phyloP scores from a whole-genome alignment of 2,113 vertebrate genomes.

The Patagioenas fasciata region DNA sequence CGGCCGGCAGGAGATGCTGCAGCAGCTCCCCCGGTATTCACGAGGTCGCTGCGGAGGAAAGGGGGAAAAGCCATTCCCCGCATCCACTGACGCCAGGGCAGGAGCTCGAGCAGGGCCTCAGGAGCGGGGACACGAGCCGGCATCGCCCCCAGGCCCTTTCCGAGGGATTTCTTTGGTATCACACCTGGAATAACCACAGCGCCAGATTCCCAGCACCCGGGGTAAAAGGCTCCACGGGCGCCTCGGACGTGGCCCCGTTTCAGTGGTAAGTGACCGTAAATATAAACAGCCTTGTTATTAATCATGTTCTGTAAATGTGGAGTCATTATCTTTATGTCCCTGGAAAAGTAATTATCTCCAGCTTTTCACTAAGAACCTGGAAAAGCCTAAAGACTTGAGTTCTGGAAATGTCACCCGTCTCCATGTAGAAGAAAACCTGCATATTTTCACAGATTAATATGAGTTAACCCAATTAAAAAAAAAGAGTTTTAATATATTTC shows the following conservation, averaged over 20 bases:
- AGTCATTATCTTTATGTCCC: background rate
- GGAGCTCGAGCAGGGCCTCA: background rate
- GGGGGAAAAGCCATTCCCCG: fast-evolving
- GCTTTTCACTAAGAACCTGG: background rate
- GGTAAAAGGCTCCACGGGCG: background rate
- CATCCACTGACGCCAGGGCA: background rate
- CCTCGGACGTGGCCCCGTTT: background rate
- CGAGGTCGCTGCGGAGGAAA: background rate
- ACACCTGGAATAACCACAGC: background rate
- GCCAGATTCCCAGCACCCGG: fast-evolving
- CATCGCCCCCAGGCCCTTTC: background rate
- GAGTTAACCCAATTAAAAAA: background rate
- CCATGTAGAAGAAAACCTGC: background rate
- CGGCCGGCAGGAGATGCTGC: background rate
- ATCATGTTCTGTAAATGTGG: background rate
- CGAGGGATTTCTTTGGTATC: background rate
- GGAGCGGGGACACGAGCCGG: background rate
- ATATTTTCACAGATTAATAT: background rate
- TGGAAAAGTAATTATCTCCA: constrained; percentile 43
- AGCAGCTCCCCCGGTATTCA: background rate
- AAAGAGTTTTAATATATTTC: background rate
- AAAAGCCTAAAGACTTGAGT: background rate
- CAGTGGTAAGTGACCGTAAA: background rate
- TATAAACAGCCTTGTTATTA: background rate
- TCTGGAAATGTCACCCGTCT: constrained; percentile 3